Base-by-base conservation (phyloP, 2,797 vertebrate genomes). In the Microctenopoma steveboyesi region DNA sequence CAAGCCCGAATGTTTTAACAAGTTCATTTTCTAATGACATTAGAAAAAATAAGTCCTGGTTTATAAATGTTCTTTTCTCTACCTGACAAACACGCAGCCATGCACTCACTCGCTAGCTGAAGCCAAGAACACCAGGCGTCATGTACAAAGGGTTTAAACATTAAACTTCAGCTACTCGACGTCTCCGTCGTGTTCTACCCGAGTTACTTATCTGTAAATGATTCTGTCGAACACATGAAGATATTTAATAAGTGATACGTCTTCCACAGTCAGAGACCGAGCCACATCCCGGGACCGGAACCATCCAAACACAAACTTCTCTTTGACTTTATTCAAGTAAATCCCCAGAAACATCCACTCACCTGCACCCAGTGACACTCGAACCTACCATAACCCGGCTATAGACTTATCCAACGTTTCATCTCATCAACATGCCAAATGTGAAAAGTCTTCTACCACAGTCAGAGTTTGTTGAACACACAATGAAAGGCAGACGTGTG, bases 401-500 rank as follows among this genome's bases (percentile, higher is more conserved):
- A 15, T 2, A 61, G 53, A 30, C 55, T 73, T 61, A n/a, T 64
- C 54, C 63, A 55, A 62, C 77, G 47, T 46, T n/a, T 72, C 81
- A 30, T 50, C 43, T 78, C 53, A 51, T 57, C 72, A 30, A 81
- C 86, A 89, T 77, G 87, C 86, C 82, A 42, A 58, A 63, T 3
- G 42, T 15, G 14, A 51, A 27, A 35, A 37, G 25, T 9, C 42
- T 45, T 50, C 40, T 76, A 71, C 74, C 65, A 66, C 54, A 87
- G 74, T 90, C 77, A 59, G 57, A 72, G 65, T 33, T 81, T 71
- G 79, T 69, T 87, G 65, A 80, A 86, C 78, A 78, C 0, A 72
- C 63, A 76, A 58, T 40, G 43, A 70, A 72, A 52, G 48, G 11
- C 1, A 4, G 11, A 6, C 42, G 0, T 52, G 42, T 48, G 4